A percentile compares a stretch with the other conserved stretches of the same genome.
These are phyloP conservation scores for Drosophila paracracens DNA, from an alignment of 2,888 invertebrate genomes.

Conservation along the genomic window DNA sequence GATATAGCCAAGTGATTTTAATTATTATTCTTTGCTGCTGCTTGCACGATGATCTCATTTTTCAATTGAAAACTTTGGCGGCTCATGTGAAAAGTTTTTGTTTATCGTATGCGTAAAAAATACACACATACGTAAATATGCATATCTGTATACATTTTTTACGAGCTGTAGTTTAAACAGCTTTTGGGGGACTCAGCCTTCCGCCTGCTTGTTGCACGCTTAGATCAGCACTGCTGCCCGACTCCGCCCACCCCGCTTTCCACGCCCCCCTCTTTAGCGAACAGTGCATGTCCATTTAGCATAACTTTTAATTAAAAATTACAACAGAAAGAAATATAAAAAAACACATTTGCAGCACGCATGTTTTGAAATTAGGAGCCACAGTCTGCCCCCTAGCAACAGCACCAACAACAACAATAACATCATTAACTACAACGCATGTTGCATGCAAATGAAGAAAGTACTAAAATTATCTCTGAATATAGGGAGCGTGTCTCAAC, in stretches of 20 bases:
- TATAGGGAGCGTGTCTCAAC: background rate
- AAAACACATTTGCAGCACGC: slow-evolving; percentile 66
- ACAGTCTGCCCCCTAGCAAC: slow-evolving; percentile 15
- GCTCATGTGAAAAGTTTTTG: slow-evolving; percentile 62
- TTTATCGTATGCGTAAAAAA: slow-evolving; percentile 76
- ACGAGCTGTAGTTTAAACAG: slow-evolving; percentile 37
- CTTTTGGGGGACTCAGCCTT: slow-evolving; percentile 14
- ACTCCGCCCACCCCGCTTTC: background rate
- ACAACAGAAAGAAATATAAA: slow-evolving; percentile 11
- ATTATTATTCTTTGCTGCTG: slow-evolving; percentile 69
- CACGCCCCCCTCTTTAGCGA: background rate
- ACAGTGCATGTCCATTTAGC: slow-evolving; percentile 71
- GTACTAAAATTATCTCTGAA: slow-evolving; percentile 6
- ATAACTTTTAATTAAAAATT: slow-evolving; percentile 71
- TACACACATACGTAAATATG: slow-evolving; percentile 28
- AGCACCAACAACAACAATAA: slow-evolving; percentile 37
- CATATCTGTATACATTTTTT: slow-evolving; percentile 8
- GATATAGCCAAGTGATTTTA: slow-evolving; percentile 72
- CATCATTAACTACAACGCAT: slow-evolving; percentile 55
- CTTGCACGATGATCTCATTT: slow-evolving; percentile 70
- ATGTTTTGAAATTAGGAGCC: slow-evolving; percentile 50
- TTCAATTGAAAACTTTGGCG: slow-evolving; percentile 70
- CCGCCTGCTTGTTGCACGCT: slow-evolving; percentile 20
- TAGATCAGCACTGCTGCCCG: slow-evolving; percentile 36
- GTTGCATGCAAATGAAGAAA: slow-evolving; percentile 70